Conservation (phyloP, 2,888 invertebrate genomes). For the Euplexia lucipara region DNA sequence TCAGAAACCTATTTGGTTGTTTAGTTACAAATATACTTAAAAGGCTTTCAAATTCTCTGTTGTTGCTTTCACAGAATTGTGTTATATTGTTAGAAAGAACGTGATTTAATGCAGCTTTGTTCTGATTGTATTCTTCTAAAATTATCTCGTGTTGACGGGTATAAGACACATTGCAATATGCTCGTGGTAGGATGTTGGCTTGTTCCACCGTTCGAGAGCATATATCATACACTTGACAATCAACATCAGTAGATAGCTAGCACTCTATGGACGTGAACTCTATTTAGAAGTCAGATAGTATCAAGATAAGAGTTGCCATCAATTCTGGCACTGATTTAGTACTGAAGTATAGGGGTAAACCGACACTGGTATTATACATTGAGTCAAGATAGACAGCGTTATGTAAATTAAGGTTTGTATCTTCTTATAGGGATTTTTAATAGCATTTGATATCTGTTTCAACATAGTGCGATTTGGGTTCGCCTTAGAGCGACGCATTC, state of each 20-base stretch:
- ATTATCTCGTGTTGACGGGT: slow-evolving; percentile 29
- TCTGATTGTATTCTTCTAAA: slow-evolving; percentile 17
- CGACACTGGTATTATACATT: too few species aligned
- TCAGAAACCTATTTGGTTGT: slow-evolving; percentile 1
- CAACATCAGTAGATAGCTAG: slow-evolving; percentile 17
- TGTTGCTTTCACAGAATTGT: slow-evolving; percentile 2
- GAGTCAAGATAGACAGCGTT: too few species aligned
- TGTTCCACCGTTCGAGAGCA: slow-evolving; percentile 10
- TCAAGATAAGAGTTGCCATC: background rate
- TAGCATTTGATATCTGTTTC: background rate
- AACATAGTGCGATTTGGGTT: background rate
- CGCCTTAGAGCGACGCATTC: background rate
- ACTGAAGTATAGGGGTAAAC: too few species aligned
- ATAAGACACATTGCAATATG: slow-evolving; percentile 22
- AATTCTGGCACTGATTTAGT: slow-evolving; percentile 6
- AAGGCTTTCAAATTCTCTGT: slow-evolving; percentile 15
- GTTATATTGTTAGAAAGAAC: slow-evolving; percentile 6
- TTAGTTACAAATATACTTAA: slow-evolving; percentile 1
- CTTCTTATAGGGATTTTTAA: background rate
- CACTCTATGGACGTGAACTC: slow-evolving; percentile 7
- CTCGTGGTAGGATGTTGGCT: slow-evolving; percentile 38
- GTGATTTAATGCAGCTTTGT: slow-evolving; percentile 13
- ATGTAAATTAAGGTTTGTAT: background rate
- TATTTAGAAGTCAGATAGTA: slow-evolving; percentile 14
- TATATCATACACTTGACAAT: slow-evolving; percentile 42